Conservation (phyloP, 2,113 vertebrate species). For the Aptenodytes patagonicus region DNA sequence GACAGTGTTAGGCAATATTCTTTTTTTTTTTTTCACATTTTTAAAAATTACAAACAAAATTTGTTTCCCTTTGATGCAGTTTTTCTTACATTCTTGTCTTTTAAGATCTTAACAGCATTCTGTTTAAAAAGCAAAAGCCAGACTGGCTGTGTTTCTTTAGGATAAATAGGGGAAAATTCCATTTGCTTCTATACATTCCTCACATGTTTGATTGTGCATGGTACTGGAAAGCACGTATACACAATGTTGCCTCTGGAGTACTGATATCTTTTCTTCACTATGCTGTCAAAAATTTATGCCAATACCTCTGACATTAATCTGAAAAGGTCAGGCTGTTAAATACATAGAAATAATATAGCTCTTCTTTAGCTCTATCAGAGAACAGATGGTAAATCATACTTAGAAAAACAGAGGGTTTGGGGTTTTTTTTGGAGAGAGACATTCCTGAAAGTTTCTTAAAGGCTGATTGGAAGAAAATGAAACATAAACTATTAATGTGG, state of each 20-base stretch:
- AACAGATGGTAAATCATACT: conserved; percentile 2
- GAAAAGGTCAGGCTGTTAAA: conserved; percentile 12
- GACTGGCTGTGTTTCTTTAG: not conserved
- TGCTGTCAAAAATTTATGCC: not conserved
- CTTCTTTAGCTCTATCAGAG: not conserved
- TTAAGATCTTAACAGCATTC: not conserved
- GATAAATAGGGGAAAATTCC: not conserved
- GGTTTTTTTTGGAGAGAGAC: not conserved
- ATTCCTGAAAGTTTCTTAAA: not conserved
- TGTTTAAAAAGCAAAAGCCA: not conserved
- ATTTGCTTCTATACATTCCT: not conserved
- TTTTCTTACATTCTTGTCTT: not conserved
- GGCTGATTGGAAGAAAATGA: not conserved
- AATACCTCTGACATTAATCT: conserved; percentile 21
- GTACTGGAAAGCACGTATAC: not conserved
- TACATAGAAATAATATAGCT: not conserved
- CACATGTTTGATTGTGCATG: not conserved
- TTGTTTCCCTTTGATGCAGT: not conserved
- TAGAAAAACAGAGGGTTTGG: not conserved
- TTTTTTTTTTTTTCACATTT: not conserved
- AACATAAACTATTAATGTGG: not conserved
- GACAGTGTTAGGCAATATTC: not conserved
- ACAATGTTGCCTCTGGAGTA: not conserved
- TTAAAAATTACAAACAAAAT: not conserved
- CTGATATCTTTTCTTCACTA: not conserved